These are phyloP conservation scores for Dermochelys coriacea DNA, from an alignment of 2,797 vertebrate genomes.

Conservation along the genomic window DNA sequence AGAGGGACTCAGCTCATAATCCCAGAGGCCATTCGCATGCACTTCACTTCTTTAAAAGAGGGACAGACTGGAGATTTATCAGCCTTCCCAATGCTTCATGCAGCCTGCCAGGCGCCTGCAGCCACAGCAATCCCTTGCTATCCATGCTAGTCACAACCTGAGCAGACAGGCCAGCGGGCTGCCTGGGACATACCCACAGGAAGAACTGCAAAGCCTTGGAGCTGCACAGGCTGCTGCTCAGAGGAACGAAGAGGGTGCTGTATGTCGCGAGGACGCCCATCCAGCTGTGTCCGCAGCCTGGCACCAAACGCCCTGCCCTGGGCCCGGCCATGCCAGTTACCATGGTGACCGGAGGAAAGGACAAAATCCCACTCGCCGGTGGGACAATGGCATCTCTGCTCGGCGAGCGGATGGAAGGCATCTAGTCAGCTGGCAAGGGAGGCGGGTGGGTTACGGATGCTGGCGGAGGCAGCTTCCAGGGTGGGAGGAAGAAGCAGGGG, in stretches of 20 bases:
- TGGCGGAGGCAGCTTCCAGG: neutral
- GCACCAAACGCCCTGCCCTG: constrained; percentile 64
- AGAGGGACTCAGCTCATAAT: neutral
- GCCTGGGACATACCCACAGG: constrained; percentile 80
- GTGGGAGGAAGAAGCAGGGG: fast-evolving
- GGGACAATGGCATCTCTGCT: neutral
- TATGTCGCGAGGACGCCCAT: constrained; percentile 81
- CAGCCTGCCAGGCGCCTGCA: neutral
- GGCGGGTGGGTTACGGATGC: neutral
- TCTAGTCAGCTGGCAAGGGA: fast-evolving
- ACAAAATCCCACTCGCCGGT: neutral
- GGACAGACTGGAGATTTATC: neutral
- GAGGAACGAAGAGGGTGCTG: constrained; percentile 86
- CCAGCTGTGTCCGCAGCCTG: constrained; percentile 38
- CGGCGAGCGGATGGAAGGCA: fast-evolving
- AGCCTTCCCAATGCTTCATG: neutral
- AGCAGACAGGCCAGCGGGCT: neutral
- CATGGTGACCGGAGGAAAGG: constrained; percentile 60
- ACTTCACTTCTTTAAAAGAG: neutral
- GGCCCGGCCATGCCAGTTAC: constrained; percentile 82
- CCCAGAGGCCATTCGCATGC: neutral
- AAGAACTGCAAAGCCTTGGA: constrained; percentile 85
- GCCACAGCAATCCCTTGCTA: neutral
- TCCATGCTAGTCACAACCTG: fast-evolving
- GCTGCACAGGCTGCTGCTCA: constrained; percentile 85